Percentiles rank a stretch among this genome's conserved stretches.
These are phyloP conservation scores for Uloborus diversus DNA, from an alignment of 1,140 invertebrate genomes.

Conservation along the genomic window DNA sequence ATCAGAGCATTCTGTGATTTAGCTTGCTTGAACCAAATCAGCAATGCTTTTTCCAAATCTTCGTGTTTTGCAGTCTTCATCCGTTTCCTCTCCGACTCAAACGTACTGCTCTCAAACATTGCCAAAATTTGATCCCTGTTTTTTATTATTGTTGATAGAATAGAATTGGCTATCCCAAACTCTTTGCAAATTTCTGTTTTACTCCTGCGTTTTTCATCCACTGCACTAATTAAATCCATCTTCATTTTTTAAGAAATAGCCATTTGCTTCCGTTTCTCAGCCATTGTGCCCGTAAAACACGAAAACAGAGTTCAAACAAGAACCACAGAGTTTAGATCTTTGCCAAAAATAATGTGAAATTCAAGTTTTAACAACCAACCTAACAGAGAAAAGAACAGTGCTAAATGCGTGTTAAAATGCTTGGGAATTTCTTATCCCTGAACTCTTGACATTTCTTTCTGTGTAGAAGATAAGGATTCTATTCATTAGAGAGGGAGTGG, in stretches of 20 bases:
- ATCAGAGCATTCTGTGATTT: not conserved
- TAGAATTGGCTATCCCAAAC: not conserved
- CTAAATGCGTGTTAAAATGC: too few species aligned
- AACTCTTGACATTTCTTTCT: too few species aligned
- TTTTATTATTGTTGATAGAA: not conserved
- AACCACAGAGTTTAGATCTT: too few species aligned
- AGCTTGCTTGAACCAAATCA: not conserved
- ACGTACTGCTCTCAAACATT: not conserved
- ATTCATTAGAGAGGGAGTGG: too few species aligned
- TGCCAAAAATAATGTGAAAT: too few species aligned
- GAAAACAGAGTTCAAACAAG: too few species aligned
- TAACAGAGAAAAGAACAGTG: too few species aligned
- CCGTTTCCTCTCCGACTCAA: not conserved
- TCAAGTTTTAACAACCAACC: too few species aligned
- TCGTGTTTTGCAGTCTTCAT: not conserved
- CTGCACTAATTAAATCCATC: not conserved
- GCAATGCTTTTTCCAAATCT: not conserved
- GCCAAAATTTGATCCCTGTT: not conserved
- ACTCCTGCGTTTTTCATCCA: not conserved
- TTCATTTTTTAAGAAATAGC: not conserved
- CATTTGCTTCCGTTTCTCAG: not conserved
- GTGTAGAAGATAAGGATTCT: too few species aligned
- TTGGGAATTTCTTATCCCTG: too few species aligned
- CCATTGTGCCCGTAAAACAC: too few species aligned
- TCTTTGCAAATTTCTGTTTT: not conserved